Evolutionary conservation across 2,888 invertebrate species (phyloP), one percentile per base, ranked within the genome.

Genomic region (Liopterus haemorrhoidalis): DNA sequence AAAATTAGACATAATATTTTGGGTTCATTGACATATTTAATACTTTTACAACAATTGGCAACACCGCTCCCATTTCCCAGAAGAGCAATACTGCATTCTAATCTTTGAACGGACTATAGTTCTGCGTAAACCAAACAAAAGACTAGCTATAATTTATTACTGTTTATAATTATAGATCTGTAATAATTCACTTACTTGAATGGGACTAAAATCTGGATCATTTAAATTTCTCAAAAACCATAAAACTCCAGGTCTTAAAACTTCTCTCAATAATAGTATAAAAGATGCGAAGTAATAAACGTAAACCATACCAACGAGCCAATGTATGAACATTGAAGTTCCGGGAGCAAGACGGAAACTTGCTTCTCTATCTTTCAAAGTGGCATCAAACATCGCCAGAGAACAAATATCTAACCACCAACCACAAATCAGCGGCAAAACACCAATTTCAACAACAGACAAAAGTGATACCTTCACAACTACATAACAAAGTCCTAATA

Each of bases 371-470:
- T 91, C 91, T 63, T 84, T 84, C 0, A 93, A 74, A 0, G 86
- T 87, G 2, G 92, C 90, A 63, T 92, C 91, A 57, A 92, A 90
- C 78, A 93, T 80, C 0, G 89, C 82, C 55, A 99, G 70, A 0
- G 97, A 96, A 64, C 99, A 99, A 45, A 99, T 87, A 64, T 99
- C 99, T 48, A 99, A 72, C 97, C 99, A 99, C 93, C 96, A 97
- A 5, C 99, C 99, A 61, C 96, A 97, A 12, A 97, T 85, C 4
- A 97, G 71, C 0, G 99, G 99, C 57, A 99, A 81, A 1, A 97
- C 86, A 2, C 97, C 96, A 49, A 99, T 93, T 74, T 99, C 99
- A 18, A 96, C 87, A 24, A 97, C 93, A 3, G 95, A 91, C 18
- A 99, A 73, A 49, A 99, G 72, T 1, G 95, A 95, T 4, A 97